These are phyloP conservation scores for Hoplodrina ambigua DNA, from an alignment of 2,888 invertebrate species.

Conservation along the genomic window DNA sequence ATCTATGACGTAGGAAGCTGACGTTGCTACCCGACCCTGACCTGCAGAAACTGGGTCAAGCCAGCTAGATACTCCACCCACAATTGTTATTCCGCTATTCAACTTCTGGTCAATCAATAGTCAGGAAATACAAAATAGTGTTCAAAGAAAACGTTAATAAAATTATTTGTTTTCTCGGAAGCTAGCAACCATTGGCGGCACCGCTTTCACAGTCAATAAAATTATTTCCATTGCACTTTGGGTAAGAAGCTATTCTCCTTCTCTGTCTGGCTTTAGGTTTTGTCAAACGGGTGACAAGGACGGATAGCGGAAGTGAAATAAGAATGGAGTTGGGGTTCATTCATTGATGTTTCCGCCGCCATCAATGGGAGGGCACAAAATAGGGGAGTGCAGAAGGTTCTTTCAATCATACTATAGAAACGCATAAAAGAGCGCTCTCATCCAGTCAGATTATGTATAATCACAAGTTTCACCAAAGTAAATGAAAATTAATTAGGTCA, in stretches of 20 bases:
- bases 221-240: conserved; percentile 73
- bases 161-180: conserved; percentile 44
- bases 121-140: not conserved
- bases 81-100: conserved; percentile 3
- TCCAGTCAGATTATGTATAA: too few species aligned
- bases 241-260: conserved; percentile 63
- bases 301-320: conserved; percentile 80
- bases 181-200: conserved; percentile 64
- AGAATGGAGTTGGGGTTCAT: conserved; percentile 82
- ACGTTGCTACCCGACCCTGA: conserved; percentile 48
- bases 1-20: conserved; percentile 45
- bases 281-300: conserved; percentile 71
- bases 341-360: conserved; percentile 83
- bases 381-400: conserved; percentile 37
- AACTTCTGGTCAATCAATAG: conserved; percentile 16
- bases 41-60: conserved; percentile 49
- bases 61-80: conserved; percentile 18
- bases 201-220: conserved; percentile 72
- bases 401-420: not conserved
- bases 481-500: too few species aligned
- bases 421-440: not conserved
- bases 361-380: conserved; percentile 69
- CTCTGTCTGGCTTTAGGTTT: conserved; percentile 64
- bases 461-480: too few species aligned
- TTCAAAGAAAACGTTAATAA: conserved; percentile 2